Conservation (phyloP, 2,113 vertebrate genomes). For the Lepus americanus region DNA sequence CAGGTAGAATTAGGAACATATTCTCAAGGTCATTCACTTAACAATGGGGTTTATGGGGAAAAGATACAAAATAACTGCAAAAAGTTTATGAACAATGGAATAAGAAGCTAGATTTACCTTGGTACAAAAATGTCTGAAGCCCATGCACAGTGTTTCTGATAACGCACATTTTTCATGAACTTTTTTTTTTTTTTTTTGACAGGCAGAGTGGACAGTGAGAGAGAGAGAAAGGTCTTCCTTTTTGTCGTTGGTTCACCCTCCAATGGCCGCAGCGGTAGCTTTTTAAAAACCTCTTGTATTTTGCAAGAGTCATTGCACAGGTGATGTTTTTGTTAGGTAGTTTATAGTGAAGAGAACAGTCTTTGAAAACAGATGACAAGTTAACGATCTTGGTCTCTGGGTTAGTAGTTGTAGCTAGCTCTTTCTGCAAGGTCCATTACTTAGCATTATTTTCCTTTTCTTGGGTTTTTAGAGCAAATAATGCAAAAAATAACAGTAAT, state of each 20-base stretch:
- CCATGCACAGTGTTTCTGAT: too few relatives aligned
- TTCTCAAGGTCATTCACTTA: not conserved
- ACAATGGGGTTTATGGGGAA: not conserved
- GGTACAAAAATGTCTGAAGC: too few relatives aligned
- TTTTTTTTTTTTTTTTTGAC: too few relatives aligned
- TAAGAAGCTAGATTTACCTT: too few relatives aligned
- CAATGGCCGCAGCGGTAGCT: too few relatives aligned
- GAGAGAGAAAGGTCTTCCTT: too few relatives aligned
- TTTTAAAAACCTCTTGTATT: too few relatives aligned
- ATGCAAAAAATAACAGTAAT: not conserved
- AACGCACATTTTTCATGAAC: too few relatives aligned
- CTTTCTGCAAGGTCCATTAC: not conserved
- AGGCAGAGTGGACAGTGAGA: too few relatives aligned
- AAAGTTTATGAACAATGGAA: too few relatives aligned
- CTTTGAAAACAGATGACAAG: not conserved
- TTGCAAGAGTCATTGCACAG: not conserved
- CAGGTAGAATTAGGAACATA: not conserved
- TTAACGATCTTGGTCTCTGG: not conserved
- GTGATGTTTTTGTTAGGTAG: not conserved
- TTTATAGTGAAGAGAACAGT: not conserved
- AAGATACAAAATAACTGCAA: not conserved
- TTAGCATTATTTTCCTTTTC: conserved; percentile 10
- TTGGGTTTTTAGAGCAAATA: not conserved
- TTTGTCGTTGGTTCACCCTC: too few relatives aligned
- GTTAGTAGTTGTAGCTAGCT: not conserved